These are phyloP conservation scores for Eupithecia tripunctaria DNA, from an alignment of 2,888 invertebrate species.

Conservation along the genomic window DNA sequence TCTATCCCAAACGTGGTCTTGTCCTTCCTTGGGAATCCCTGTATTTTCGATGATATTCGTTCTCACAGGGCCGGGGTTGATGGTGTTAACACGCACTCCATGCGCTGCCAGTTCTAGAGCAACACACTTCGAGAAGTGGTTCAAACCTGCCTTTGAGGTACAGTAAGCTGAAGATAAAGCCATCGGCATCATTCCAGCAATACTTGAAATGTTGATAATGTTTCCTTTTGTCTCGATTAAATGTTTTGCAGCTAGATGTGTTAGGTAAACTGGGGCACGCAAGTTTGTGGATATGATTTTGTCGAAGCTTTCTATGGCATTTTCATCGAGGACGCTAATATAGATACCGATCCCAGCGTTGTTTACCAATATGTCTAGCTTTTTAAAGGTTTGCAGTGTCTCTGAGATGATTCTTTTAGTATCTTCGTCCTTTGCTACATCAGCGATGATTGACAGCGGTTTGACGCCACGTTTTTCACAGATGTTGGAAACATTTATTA, in stretches of 20 bases:
- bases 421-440: constrained; percentile 51
- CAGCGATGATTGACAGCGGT: constrained; percentile 48
- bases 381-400: constrained; percentile 46
- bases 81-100: constrained; percentile 91
- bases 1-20: constrained; percentile 81
- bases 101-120: constrained; percentile 90
- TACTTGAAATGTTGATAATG: constrained; percentile 55
- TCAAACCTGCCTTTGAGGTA: constrained; percentile 76
- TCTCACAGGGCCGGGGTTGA: constrained; percentile 92
- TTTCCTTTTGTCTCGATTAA: constrained; percentile 49
- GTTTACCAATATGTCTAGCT: constrained; percentile 53
- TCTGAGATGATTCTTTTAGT: constrained; percentile 43
- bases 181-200: constrained; percentile 36
- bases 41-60: neutral
- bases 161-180: constrained; percentile 42
- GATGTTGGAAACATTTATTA: constrained; percentile 37
- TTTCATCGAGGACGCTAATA: constrained; percentile 21
- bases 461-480: constrained; percentile 38
- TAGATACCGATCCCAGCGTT: constrained; percentile 46
- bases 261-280: constrained; percentile 47
- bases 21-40: neutral
- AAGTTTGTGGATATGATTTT: constrained; percentile 51
- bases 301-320: constrained; percentile 48
- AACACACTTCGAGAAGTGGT: constrained; percentile 93
- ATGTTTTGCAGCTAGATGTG: constrained; percentile 49